Base-by-base conservation (phyloP, 2,797 vertebrate genomes). In the Forpus xanthops region DNA sequence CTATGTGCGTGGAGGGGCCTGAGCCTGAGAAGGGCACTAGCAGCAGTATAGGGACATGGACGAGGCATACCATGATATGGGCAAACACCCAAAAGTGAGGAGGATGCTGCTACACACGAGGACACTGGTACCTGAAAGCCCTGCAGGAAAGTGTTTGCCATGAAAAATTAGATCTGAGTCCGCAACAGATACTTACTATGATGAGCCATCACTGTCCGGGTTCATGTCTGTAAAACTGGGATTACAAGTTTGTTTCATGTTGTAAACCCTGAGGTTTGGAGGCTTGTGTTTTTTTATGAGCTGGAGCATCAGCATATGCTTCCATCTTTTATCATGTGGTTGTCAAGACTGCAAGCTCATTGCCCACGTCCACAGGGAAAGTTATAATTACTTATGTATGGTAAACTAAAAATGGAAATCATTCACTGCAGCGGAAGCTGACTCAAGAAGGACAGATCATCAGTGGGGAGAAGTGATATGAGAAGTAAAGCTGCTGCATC, bases 401-500 rank as follows among this genome's bases (percentile, higher is more conserved):
- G 28, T n/a, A 89, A 72, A 87, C 67, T 53, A 74, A 83, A 87
- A 90, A 62, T 45, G 70, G 67, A 76, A 90, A 71, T 19, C 5
- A 9, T 47, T 85, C 33, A 60, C 35, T 76, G 61, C 2, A 1
- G 39, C 80, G 42, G 58, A 85, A 74, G n/a, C 37, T 85, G 62
- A 41, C 19, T 67, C 16, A 41, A 28, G 56, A 84, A 79, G 41
- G 45, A 65, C 16, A 50, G 55, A 71, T 44, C 41, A 62, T 37
- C 68, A 47, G 17, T 50, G 53, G 19, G 39, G 33, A 90, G 56
- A 85, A 5, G 3, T 71, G 75, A 61, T 65, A 82, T 71, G 45
- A 62, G 37, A 80, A 94, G 84, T 78, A 80, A 87, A 94, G 41
- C 23, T 77, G 56, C 72, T 71, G 44, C 37, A 23, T 73, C 16